These are phyloP conservation scores for Tenthredo distinguenda DNA, from an alignment of 2,888 invertebrate genomes.

Conservation along the genomic window DNA sequence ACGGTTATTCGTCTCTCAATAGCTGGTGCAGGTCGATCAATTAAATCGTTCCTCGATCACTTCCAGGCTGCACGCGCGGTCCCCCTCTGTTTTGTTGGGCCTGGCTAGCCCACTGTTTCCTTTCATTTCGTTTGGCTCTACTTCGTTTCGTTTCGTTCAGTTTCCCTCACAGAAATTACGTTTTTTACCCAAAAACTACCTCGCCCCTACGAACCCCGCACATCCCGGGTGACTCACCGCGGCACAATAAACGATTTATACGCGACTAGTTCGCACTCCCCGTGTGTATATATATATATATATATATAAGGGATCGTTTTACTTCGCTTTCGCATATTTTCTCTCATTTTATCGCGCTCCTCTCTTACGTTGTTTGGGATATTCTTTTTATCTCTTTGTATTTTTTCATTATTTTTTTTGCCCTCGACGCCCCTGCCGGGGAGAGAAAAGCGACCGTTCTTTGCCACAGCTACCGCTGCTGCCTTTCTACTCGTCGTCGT, in stretches of 20 bases:
- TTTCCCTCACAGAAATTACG: not conserved
- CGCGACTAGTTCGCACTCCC: not conserved
- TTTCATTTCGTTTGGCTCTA: not conserved
- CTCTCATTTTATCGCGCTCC: not conserved
- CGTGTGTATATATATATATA: too few species aligned
- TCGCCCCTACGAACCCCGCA: not conserved
- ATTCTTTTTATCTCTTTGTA: not conserved
- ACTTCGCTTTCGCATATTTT: not conserved
- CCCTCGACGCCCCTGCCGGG: not conserved
- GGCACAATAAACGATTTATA: conserved; percentile 9
- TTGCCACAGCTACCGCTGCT: not conserved
- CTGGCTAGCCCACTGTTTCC: not conserved
- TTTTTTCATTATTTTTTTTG: not conserved
- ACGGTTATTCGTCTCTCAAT: conserved; percentile 10
- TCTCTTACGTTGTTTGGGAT: not conserved
- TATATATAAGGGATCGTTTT: not conserved
- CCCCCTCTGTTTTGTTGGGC: not conserved
- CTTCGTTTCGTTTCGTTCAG: not conserved
- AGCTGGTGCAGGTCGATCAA: conserved; percentile 29
- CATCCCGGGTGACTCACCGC: not conserved
- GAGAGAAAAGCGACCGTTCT: not conserved
- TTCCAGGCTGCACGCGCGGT: conserved; percentile 33
- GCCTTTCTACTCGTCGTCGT: conserved; percentile 12
- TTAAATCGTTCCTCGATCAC: conserved; percentile 41
- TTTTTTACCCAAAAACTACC: not conserved